These are phyloP conservation scores for Plumapathes pennacea DNA, from an alignment of 92 coral and sea anemone species.

Conservation along the genomic window DNA sequence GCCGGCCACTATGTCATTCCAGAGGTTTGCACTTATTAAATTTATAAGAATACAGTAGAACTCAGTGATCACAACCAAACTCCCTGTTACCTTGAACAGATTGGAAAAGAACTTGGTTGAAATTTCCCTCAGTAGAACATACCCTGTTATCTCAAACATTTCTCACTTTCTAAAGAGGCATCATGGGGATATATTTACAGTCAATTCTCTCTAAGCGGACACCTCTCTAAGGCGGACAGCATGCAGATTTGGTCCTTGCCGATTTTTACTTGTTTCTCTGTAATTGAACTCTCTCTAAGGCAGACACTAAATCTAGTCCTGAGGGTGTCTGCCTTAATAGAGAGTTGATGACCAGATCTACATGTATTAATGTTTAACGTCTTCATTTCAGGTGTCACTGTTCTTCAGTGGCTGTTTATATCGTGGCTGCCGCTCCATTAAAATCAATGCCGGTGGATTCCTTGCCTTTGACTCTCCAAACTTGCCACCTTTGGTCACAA, in stretches of 20 bases:
- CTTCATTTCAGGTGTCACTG: constrained; percentile 63
- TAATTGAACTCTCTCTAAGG: too few species aligned
- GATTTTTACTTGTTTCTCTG: too few species aligned
- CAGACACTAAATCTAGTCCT: too few species aligned
- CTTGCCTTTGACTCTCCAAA: constrained; percentile 97
- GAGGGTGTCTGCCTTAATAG: too few species aligned
- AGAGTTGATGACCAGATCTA: too few species aligned
- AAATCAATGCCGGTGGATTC: constrained; percentile 94
- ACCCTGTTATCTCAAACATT: too few species aligned
- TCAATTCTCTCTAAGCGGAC: too few species aligned
- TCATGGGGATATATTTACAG: too few species aligned
- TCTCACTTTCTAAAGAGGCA: too few species aligned
- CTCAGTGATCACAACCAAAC: background rate
- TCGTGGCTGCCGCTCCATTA: constrained; percentile 93
- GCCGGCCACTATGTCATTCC: constrained; percentile 98
- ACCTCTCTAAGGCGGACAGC: too few species aligned
- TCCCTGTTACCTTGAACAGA: background rate
- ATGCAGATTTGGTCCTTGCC: too few species aligned
- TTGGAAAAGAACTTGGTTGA: background rate
- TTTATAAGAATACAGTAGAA: background rate
- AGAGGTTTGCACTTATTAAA: constrained; percentile 53
- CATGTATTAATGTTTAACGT: background rate
- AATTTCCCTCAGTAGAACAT: too few species aligned
- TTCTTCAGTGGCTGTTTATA: constrained; percentile 80
- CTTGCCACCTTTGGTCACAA: constrained; percentile 83